phyloP scores from a whole-genome alignment of 2,113 vertebrate genomes.

The Cephalopholis sonnerati region DNA sequence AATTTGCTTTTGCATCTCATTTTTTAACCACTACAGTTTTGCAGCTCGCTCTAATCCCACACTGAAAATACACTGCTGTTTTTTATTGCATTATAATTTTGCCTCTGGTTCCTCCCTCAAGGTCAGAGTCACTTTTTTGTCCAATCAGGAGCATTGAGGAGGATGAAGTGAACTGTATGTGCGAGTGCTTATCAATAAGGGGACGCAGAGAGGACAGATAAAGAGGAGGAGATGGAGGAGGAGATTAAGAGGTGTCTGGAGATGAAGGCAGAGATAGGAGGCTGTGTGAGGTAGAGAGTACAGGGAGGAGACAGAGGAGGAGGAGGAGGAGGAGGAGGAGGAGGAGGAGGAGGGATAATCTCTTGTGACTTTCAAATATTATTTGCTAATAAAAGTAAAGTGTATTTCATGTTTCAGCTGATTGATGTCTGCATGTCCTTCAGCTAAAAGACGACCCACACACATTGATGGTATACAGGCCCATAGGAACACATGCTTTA shows the following conservation, averaged over 20 bases:
- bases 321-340: neutral
- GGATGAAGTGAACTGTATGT: neutral
- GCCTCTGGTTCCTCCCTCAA: conserved; percentile 9
- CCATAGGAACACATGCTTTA: conserved; percentile 85
- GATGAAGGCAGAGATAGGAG: conserved; percentile 19
- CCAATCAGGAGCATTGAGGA: neutral
- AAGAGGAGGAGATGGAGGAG: neutral
- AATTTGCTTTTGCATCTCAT: neutral
- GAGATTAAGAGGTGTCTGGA: conserved; percentile 17
- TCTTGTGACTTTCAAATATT: conserved; percentile 31
- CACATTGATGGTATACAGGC: conserved; percentile 64
- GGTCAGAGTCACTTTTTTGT: neutral
- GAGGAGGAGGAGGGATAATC: neutral
- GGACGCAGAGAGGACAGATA: neutral
- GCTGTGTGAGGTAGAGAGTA: neutral
- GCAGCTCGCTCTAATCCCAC: neutral
- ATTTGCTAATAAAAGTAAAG: conserved; percentile 47
- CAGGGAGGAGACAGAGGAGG: neutral
- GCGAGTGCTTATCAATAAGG: neutral
- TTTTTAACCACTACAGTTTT: neutral
- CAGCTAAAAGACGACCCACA: conserved; percentile 61
- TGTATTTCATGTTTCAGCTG: conserved; percentile 2
- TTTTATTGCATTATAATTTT: neutral
- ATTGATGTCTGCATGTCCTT: conserved; percentile 30
- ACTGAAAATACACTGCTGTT: neutral